Percentiles rank a stretch among this genome's conserved stretches.
phyloP scores from a whole-genome alignment of 2,113 vertebrate species.

The Rhadina sibilatrix region DNA sequence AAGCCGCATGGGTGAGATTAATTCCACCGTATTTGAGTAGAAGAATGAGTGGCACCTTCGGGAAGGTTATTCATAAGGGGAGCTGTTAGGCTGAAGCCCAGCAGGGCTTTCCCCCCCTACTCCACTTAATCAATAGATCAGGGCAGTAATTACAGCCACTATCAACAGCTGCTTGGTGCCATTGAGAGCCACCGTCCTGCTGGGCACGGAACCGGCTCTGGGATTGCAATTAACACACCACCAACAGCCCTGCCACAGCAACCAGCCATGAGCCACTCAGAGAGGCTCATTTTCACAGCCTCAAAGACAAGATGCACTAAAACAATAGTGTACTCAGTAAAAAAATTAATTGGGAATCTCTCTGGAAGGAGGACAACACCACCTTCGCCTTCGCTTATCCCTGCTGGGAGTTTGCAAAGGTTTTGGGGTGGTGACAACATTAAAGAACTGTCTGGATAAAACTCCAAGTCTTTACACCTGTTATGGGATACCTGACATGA shows the following conservation, averaged over 20 bases:
- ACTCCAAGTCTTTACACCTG: background rate
- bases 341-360: background rate
- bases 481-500: background rate
- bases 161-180: conserved; percentile 2
- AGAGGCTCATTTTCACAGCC: background rate
- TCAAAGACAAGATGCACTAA: background rate
- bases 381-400: fast-evolving
- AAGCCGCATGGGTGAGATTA: background rate
- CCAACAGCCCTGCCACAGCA: background rate
- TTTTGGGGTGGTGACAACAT: background rate
- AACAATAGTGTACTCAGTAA: background rate
- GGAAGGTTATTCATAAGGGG: conserved; percentile 14
- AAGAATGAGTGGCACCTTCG: conserved; percentile 26
- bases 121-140: background rate
- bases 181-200: conserved; percentile 29
- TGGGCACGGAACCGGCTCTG: background rate
- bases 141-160: conserved; percentile 47
- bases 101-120: background rate
- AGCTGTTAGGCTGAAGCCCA: conserved; percentile 51
- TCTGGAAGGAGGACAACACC: background rate
- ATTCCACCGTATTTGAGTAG: background rate
- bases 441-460: background rate
- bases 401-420: background rate
- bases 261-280: background rate
- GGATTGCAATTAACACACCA: conserved; percentile 9